A percentile compares a stretch with the other conserved stretches of the same genome.
Conservation (phyloP, 2,888 invertebrate species). For the Onchidella celtica region DNA sequence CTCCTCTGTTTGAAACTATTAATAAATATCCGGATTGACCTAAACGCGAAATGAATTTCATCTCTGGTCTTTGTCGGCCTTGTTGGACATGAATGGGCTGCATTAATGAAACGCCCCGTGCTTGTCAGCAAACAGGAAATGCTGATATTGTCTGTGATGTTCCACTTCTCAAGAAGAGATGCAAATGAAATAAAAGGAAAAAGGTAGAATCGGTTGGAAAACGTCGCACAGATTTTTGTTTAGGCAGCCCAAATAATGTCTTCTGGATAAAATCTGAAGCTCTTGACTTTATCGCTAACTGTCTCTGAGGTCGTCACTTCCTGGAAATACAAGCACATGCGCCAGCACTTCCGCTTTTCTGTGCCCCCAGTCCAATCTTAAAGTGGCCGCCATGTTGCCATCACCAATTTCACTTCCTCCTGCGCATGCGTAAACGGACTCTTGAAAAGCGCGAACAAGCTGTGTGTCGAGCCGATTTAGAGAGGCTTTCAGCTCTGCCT, state of each 20-base stretch:
- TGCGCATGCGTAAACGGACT: conserved; percentile 45
- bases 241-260: conserved; percentile 31
- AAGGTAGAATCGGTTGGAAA: conserved; percentile 29
- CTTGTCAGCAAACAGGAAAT: conserved; percentile 35
- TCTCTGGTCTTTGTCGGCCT: too few relatives aligned
- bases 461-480: conserved; percentile 26
- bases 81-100: not conserved
- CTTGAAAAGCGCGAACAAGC: conserved; percentile 45
- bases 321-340: conserved; percentile 49
- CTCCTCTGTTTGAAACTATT: too few relatives aligned
- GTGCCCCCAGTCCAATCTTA: conserved; percentile 16
- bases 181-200: not conserved
- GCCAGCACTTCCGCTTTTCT: conserved; percentile 41
- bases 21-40: too few relatives aligned
- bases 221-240: conserved; percentile 23
- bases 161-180: conserved; percentile 27
- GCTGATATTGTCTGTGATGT: conserved; percentile 23
- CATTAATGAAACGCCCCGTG: conserved; percentile 23
- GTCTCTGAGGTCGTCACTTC: conserved; percentile 41
- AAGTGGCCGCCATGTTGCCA: conserved; percentile 46
- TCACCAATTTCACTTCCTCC: conserved; percentile 41
- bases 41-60: too few relatives aligned
- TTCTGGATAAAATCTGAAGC: conserved; percentile 27
- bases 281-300: conserved; percentile 45
- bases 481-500: conserved; percentile 49